Evolutionary conservation across 37 sponge, comb jelly and placozoan species (phyloP), one percentile per base, ranked within the genome.

Genomic region (Cliona cf. orientalis): DNA sequence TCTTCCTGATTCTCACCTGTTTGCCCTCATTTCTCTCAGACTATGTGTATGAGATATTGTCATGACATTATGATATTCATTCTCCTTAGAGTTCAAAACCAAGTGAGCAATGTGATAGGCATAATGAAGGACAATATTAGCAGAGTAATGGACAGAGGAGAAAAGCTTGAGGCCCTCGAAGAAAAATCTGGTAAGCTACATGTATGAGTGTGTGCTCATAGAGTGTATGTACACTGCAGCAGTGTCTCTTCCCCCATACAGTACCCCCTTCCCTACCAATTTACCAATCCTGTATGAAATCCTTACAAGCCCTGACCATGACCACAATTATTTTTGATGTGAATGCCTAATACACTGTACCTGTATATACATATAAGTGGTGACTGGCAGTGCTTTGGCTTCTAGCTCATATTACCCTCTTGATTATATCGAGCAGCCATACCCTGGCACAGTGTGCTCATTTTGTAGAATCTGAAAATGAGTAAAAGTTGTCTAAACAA

Each of bases 141-240:
- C 33, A 91, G 78, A 63, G 87, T 91, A 42, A 9, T 91, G 68
- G 87, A 91, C 53, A 72, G 92, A 79, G 92, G 92, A 58, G 92
- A 86, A 61, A 86, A 78, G 57, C 70, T 91, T 23, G 82, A 81
- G 23, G 79, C 82, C 34, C 83, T 91, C 11, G 87, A 91, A 44
- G 84, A 79, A 55, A 91, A 91, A 59, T 91, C 92, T 74, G 92
- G 92, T 91, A 41, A 3, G 70, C 1, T 38, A 1, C n/a, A n/a
- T n/a, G n/a, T n/a, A n/a, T n/a, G n/a, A n/a, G n/a, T 3, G 14
- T 49, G 55, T 49, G 14, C 17, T 11, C 17, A 49, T 49, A 49
- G 55, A 49, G 11, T 49, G 17, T 17, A 49, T 11, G 11, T 19
- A 49, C 55, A 19, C 14, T 49, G 17, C 14, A 49, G 55, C 17